Conservation (phyloP, 2,888 invertebrate genomes). For the Clusia tigrina region DNA sequence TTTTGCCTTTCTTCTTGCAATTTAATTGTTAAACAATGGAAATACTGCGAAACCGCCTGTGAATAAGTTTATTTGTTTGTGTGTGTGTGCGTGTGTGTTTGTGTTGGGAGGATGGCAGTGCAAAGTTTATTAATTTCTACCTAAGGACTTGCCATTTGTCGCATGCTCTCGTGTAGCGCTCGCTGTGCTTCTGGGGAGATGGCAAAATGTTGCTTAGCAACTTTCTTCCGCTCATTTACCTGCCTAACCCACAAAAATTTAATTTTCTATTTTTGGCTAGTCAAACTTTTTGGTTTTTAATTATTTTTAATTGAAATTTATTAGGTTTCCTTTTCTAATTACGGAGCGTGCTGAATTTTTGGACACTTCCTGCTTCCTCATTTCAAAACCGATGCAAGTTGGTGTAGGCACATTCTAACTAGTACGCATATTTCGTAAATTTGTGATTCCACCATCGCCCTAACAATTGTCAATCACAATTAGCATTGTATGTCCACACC, state of each 20-base stretch:
- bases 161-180: slow-evolving; percentile 31
- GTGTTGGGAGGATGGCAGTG: not conserved
- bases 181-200: not conserved
- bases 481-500: slow-evolving; percentile 8
- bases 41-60: slow-evolving; percentile 43
- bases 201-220: not conserved
- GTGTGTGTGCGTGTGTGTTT: not conserved
- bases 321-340: slow-evolving; percentile 54
- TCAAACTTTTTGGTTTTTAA: slow-evolving; percentile 50
- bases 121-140: slow-evolving; percentile 54
- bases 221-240: too few relatives aligned
- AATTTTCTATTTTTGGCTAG: slow-evolving; percentile 29
- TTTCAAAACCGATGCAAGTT: too few relatives aligned
- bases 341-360: too few relatives aligned
- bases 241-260: not conserved
- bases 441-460: too few relatives aligned
- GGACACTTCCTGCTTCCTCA: too few relatives aligned
- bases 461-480: slow-evolving; percentile 13
- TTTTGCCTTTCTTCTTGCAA: slow-evolving; percentile 47
- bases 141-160: slow-evolving; percentile 55
- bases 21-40: slow-evolving; percentile 56
- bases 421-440: too few relatives aligned
- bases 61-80: not conserved
- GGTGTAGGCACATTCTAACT: not conserved
- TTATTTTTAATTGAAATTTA: slow-evolving; percentile 52